A percentile compares a stretch with the other conserved stretches of the same genome.
These are phyloP conservation scores for Oryzias dopingdopingensis DNA, from an alignment of 2,797 vertebrate genomes.

Conservation along the genomic window DNA sequence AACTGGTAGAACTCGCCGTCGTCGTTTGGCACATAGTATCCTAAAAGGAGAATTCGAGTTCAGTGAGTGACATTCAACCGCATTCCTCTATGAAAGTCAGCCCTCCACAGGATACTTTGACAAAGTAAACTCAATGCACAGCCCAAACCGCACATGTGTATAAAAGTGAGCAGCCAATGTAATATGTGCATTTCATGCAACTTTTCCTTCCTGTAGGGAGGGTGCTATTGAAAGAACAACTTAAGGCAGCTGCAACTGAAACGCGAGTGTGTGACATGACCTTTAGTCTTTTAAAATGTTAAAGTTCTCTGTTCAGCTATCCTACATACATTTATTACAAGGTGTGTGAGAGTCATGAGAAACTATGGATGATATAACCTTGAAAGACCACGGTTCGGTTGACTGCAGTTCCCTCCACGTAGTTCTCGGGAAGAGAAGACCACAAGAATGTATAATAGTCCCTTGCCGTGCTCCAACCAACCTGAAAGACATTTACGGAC, in stretches of 20 bases:
- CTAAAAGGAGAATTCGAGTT: conserved; percentile 59
- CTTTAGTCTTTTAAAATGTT: conserved; percentile 45
- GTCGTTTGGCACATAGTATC: conserved; percentile 96
- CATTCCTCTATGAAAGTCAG: no score
- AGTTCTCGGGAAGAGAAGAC: conserved; percentile 95
- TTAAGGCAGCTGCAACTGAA: conserved; percentile 44
- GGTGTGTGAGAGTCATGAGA: conserved; percentile 63
- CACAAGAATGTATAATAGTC: conserved; percentile 99
- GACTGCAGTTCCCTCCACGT: conserved; percentile 88
- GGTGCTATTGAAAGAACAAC: conserved; percentile 25
- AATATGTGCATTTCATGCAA: neutral
- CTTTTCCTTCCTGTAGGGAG: conserved; percentile 30
- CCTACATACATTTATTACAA: conserved; percentile 54
- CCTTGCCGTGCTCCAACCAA: conserved; percentile 98
- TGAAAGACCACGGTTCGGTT: conserved; percentile 95
- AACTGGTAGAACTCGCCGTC: conserved; percentile 99
- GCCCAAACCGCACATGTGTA: neutral
- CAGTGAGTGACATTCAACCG: neutral
- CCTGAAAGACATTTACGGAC: conserved; percentile 78
- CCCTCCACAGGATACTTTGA: no score
- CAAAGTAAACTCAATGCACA: neutral
- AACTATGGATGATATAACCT: conserved; percentile 78
- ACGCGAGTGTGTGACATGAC: conserved; percentile 29
- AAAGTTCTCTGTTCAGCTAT: conserved; percentile 40
- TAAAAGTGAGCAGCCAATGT: conserved; percentile 24